phyloP scores from a whole-genome alignment of 2,888 invertebrate genomes.

The Byasa hedistus region DNA sequence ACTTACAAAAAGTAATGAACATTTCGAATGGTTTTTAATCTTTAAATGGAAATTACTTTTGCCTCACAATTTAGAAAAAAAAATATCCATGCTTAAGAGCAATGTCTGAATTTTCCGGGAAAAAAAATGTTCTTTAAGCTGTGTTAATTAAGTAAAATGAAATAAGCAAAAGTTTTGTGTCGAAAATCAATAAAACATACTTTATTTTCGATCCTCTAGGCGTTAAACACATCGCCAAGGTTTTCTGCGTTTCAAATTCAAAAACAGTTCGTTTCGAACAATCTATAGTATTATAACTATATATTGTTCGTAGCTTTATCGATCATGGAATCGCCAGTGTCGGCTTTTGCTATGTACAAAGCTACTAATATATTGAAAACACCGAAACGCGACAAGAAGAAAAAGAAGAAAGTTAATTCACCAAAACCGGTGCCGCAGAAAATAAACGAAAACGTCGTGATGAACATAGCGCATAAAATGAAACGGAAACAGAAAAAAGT shows the following conservation, averaged over 20 bases:
- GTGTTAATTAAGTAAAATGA: background rate
- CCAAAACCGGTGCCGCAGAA: slow-evolving; percentile 36
- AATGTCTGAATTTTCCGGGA: background rate
- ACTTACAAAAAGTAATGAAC: too few relatives aligned
- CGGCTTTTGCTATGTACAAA: slow-evolving; percentile 68
- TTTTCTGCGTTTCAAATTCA: background rate
- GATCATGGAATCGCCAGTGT: slow-evolving; percentile 61
- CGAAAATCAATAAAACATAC: background rate
- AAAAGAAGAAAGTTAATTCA: slow-evolving; percentile 40
- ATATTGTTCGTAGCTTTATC: background rate
- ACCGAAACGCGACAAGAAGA: slow-evolving; percentile 40
- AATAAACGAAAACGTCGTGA: slow-evolving; percentile 42
- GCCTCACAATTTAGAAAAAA: background rate
- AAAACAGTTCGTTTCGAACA: background rate
- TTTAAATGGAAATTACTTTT: background rate
- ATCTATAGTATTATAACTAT: background rate
- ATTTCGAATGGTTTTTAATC: background rate
- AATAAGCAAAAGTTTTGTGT: background rate
- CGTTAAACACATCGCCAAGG: background rate
- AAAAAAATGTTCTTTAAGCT: background rate
- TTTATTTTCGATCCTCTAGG: background rate
- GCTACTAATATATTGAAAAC: slow-evolving; percentile 43
- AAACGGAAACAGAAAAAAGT: slow-evolving; percentile 52
- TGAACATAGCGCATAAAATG: slow-evolving; percentile 51
- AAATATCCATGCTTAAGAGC: background rate